Evolutionary conservation across 2,113 vertebrate genomes (phyloP), one percentile per base, ranked within the genome.

Genomic region (Chlamydotis undulata): DNA sequence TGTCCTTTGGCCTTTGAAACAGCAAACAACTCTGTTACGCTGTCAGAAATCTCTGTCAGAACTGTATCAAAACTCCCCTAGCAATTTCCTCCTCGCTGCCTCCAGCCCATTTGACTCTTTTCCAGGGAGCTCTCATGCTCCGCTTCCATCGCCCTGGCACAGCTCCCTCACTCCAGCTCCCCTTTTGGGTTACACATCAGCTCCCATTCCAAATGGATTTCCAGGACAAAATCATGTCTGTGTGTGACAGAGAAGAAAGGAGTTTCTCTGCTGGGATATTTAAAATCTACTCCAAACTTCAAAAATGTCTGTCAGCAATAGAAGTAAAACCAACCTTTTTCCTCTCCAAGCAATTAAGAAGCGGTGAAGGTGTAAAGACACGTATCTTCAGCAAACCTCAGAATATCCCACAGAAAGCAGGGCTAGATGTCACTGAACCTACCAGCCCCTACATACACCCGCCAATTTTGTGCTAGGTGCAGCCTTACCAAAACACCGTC

Each of bases 361-460:
- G n/a, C 1, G 2, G 22, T 21, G 31, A 63, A 84, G 65, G 24
- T 57, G 22, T 70, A 65, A 76, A 68, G 56, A 45, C 3, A 10
- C 1, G 7, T 37, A n/a, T 35, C 45, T 69, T 83, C 7, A 70
- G n/a, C 43, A 59, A 68, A 22, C 26, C 56, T 64, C 52, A 60
- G 57, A 65, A 60, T 37, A 85, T 21, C 45, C 41, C 68, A 63
- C 14, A 56, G 43, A 71, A 93, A 33, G 24, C 25, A 43, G 25
- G 22, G 25, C 33, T 39, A 24, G 14, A 57, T 71, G 64, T 41
- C 15, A 45, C 14, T 50, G n/a, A 73, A 26, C 9, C 26, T 31
- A 24, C 17, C 47, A 49, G 4, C 2, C 6, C 2, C 5, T 5
- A 43, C 41, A 43, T 5, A 43, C 41, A 1, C 5, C 3, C 19